Percentiles rank a stretch among this genome's conserved stretches.
These are phyloP conservation scores for Acheta domesticus DNA, from an alignment of 2,888 invertebrate genomes.

Conservation along the genomic window DNA sequence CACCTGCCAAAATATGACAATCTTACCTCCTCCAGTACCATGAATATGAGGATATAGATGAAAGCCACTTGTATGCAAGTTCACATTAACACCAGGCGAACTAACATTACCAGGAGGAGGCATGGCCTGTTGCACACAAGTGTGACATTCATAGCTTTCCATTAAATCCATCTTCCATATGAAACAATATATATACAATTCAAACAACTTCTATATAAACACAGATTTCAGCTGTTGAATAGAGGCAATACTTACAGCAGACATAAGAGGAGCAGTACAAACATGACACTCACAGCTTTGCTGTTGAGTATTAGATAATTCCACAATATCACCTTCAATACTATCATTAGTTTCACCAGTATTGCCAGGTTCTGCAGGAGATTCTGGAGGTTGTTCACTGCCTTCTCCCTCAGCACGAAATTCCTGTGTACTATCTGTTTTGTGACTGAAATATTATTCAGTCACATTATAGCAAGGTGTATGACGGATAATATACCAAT, in stretches of 20 bases:
- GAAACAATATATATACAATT: neutral
- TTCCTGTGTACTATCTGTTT: constrained; percentile 31
- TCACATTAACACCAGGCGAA: constrained; percentile 33
- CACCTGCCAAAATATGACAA: too few species aligned
- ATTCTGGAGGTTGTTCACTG: constrained; percentile 33
- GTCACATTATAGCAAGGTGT: too few species aligned
- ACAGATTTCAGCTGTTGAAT: neutral
- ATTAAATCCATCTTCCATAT: constrained; percentile 37
- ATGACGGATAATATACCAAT: too few species aligned
- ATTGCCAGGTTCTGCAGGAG: constrained; percentile 26
- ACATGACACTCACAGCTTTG: constrained; percentile 42
- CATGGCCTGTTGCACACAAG: constrained; percentile 36
- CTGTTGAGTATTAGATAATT: constrained; percentile 35
- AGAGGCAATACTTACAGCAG: constrained; percentile 33
- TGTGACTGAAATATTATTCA: constrained; percentile 24
- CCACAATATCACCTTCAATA: constrained; percentile 32
- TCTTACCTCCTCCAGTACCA: constrained; percentile 38
- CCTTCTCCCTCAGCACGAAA: constrained; percentile 34
- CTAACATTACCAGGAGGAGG: constrained; percentile 27
- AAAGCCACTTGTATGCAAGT: constrained; percentile 39
- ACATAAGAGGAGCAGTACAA: constrained; percentile 40
- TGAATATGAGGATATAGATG: constrained; percentile 42
- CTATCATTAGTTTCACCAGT: neutral
- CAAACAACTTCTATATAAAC: neutral
- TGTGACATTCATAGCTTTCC: constrained; percentile 38